Base-by-base conservation (phyloP, 2,888 invertebrate genomes). In the Orthosia gracilis region DNA sequence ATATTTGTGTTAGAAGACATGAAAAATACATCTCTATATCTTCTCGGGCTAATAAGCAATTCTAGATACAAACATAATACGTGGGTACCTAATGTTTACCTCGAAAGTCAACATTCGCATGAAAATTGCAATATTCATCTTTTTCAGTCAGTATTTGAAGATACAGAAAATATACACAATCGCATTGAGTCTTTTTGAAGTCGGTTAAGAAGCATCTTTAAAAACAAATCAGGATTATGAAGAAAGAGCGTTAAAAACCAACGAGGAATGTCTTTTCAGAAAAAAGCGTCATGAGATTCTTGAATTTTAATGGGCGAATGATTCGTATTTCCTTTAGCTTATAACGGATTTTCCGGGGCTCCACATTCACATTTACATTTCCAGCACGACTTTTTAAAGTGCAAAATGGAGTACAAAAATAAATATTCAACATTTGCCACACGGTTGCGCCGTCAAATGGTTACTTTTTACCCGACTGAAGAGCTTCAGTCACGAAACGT, bases 361-460 rank as follows among this genome's bases (percentile, higher is more conserved):
- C 58, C 54, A 67, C 49, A 69, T 63, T 47, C 40, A 58, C 50
- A 72, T 80, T 80, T 59, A 70, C 78, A 82, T 82, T 85, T 63
- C 68, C 67, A 68, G 54, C 76, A 78, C 68, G 80, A 65, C 64
- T 74, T 67, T 82, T 82, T 72, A 69, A 76, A 87, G 76, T 82
- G 61, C 75, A 78, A 72, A 81, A 71, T 70, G 67, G 67, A 73
- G 69, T 72, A 70, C 57, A 59, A 67, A 81, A 73, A 83, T 88
- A 85, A 89, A 89, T 86, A 88, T 86, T 83, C 80, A 82, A 75
- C 75, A 62, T 84, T 81, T 69, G 66, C 76, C 81, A 70, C 69
- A 65, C 72, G 68, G 69, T 63, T 63, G 54, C 57, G 49, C 54
- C 70, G 40, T 58, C 23, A 69, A 82, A 78, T 78, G 54, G 54